Evolutionary conservation across 2,113 vertebrate genomes (phyloP).

Genomic region (Parotia lawesii): DNA sequence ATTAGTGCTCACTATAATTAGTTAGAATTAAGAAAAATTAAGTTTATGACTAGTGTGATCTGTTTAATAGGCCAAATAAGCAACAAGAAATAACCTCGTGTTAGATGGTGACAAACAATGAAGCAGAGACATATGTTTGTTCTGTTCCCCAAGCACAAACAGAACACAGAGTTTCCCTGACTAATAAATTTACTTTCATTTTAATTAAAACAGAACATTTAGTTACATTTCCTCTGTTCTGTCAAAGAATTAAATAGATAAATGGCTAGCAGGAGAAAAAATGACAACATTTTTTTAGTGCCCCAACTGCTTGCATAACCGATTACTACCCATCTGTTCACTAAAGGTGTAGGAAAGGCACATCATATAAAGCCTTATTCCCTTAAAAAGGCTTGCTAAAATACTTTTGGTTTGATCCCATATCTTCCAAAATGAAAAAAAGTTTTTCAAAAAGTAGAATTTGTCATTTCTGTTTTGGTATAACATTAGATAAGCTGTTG

Average conservation of each 20-base stretch:
- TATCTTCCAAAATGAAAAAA: neutral
- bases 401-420: neutral
- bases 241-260: constrained; percentile 65
- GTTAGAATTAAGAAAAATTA: neutral
- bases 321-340: constrained; percentile 71
- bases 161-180: constrained; percentile 38
- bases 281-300: constrained; percentile 59
- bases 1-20: neutral
- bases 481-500: neutral
- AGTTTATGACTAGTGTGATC: neutral
- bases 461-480: neutral
- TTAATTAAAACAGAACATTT: constrained; percentile 74
- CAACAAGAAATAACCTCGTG: neutral
- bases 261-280: constrained; percentile 55
- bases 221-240: constrained; percentile 66
- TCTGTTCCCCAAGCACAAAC: constrained; percentile 51
- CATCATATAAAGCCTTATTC: constrained; percentile 12
- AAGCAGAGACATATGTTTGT: constrained; percentile 46
- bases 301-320: constrained; percentile 45
- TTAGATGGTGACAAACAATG: constrained; percentile 40
- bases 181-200: constrained; percentile 65
- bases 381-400: neutral
- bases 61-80: constrained; percentile 8
- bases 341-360: neutral
- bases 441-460: neutral